Evolutionary conservation across 1,140 invertebrate species (phyloP).

Genomic region (Parapsyche elsis): DNA sequence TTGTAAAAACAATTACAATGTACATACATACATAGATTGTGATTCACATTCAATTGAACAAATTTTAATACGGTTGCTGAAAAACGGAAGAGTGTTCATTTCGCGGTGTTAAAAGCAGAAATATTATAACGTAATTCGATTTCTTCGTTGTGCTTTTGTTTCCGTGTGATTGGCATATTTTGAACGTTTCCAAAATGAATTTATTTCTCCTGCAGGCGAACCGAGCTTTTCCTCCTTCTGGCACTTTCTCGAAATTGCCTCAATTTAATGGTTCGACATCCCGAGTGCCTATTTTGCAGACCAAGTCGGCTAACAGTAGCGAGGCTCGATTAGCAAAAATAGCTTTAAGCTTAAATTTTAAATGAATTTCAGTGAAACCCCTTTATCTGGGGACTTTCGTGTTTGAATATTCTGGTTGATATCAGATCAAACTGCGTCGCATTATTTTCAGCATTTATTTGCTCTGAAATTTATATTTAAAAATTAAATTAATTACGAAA

Average conservation of each 20-base stretch:
- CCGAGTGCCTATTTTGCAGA: background rate
- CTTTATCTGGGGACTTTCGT: constrained; percentile 12
- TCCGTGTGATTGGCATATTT: constrained; percentile 3
- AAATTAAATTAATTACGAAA: too few relatives aligned
- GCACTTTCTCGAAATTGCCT: background rate
- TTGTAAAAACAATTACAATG: too few relatives aligned
- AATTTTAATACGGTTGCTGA: too few relatives aligned
- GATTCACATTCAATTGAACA: too few relatives aligned
- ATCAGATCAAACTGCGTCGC: background rate
- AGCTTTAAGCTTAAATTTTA: constrained; percentile 43
- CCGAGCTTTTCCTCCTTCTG: background rate
- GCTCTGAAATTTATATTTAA: background rate
- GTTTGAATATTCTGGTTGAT: background rate
- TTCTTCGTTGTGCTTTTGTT: background rate
- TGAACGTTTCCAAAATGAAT: background rate
- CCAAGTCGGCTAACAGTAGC: constrained; percentile 2
- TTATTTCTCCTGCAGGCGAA: background rate
- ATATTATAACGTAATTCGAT: background rate
- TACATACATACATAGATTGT: too few relatives aligned
- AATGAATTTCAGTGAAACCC: constrained; percentile 37
- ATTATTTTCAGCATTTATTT: background rate
- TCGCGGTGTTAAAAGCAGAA: background rate
- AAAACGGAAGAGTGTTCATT: too few relatives aligned
- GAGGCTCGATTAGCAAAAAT: constrained; percentile 41
- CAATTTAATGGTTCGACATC: constrained; percentile 23